These are phyloP conservation scores for Mus spretus DNA, from an alignment of 2,797 vertebrate species.

Conservation along the genomic window DNA sequence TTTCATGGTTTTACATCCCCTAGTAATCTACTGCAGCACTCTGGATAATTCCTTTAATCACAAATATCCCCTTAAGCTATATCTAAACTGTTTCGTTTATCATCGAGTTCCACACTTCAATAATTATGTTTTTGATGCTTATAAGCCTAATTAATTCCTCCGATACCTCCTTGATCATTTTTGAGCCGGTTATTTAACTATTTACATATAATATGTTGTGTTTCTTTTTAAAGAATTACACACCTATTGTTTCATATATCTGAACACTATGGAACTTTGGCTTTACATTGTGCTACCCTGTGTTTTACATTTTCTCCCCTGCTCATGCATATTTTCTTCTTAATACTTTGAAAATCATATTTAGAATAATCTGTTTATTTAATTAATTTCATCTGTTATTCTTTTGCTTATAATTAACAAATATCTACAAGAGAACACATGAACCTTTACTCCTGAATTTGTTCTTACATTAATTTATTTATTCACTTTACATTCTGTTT, in stretches of 20 bases:
- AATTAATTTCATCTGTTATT: not conserved
- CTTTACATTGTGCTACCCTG: not conserved
- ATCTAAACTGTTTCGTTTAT: slow-evolving; percentile 28
- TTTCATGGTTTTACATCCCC: not conserved
- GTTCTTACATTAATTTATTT: not conserved
- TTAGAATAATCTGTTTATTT: not conserved
- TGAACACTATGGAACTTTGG: not conserved
- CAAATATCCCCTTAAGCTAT: not conserved
- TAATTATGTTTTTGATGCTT: not conserved
- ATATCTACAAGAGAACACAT: not conserved
- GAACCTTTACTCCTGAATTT: not conserved
- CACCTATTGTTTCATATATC: not conserved
- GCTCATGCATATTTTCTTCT: not conserved
- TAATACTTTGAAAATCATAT: not conserved
- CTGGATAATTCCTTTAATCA: slow-evolving; percentile 23
- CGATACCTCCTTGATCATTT: not conserved
- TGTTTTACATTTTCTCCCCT: not conserved
- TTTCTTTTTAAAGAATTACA: not conserved
- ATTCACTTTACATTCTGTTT: not conserved
- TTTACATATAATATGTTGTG: not conserved
- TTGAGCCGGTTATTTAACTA: not conserved
- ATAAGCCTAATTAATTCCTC: slow-evolving; percentile 30
- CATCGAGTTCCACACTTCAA: not conserved
- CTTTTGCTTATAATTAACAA: not conserved
- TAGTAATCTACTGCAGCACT: not conserved